Evolutionary conservation across 2,888 invertebrate genomes (phyloP).

Genomic region (Nowickia ferox): DNA sequence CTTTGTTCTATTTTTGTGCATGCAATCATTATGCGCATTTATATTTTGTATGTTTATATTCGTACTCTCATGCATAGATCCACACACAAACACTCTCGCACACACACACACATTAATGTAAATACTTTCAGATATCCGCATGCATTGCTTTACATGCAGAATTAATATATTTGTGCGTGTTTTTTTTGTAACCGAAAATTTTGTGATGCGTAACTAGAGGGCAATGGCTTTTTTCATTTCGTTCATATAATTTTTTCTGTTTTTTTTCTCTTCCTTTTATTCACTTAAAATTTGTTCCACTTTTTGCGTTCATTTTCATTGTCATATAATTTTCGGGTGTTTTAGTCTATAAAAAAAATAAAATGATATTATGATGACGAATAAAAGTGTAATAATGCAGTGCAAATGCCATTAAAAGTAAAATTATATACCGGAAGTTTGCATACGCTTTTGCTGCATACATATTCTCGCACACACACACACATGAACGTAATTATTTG

Average conservation of each 20-base stretch:
- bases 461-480: neutral
- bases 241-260: conserved; percentile 20
- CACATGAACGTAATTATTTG: neutral
- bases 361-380: conserved; percentile 28
- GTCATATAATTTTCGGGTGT: conserved; percentile 64
- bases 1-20: conserved; percentile 66
- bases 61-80: conserved; percentile 10
- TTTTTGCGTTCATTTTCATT: conserved; percentile 64
- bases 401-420: conserved; percentile 70
- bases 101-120: neutral
- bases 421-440: conserved; percentile 68
- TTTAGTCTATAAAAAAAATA: conserved; percentile 34
- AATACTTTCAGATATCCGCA: neutral
- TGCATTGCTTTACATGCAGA: conserved; percentile 70
- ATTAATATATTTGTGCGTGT: conserved; percentile 38
- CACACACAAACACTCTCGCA: neutral
- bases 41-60: neutral
- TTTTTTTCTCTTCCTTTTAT: conserved; percentile 20
- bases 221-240: conserved; percentile 56
- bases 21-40: conserved; percentile 39
- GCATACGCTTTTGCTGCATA: conserved; percentile 41
- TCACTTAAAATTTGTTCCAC: conserved; percentile 43
- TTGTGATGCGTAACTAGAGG: conserved; percentile 65
- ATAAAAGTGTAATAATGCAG: conserved; percentile 35
- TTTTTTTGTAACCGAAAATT: conserved; percentile 54